Evolutionary conservation across 1,140 invertebrate species (phyloP), one percentile per base, ranked within the genome.

Genomic region (Philopotamus ludificatus): DNA sequence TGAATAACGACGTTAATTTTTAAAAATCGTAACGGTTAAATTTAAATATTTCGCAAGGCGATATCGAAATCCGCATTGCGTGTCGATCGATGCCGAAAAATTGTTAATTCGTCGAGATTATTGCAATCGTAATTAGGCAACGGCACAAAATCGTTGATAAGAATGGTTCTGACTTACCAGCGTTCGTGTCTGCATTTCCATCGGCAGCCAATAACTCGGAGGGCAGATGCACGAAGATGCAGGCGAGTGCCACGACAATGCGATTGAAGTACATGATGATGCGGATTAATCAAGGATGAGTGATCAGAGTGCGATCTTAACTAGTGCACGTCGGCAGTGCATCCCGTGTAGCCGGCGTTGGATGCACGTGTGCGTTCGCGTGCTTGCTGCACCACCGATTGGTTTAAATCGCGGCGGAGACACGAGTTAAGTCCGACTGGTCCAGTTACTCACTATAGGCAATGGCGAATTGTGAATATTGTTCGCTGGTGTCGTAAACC

Each of bases 131-230:
- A 34, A 34, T 34, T 34, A 34, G 4, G 4, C 4, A 34, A 7
- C 28, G 28, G 28, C 28, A 7, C 12, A 34, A 34, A 34, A 7
- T 34, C 28, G 28, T 34, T 34, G 12, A 34, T 34, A 34, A 34
- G 12, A 34, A 34, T 34, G 28, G 12, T 4, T 4, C 28, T 34
- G 28, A 34, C 49, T 3, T 61, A 66, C 65, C 65, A 15, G 49
- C 20, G 21, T 66, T 66, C 1, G 39, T 39, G 20, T 54, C 49
- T 23, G n/a, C n/a, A n/a, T 45, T 54, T 42, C 57, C 65, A n/a
- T 45, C 58, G 15, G 41, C 47, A 18, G 65, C 26, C 22, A 47
- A 47, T 39, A 61, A 41, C 53, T 66, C 54, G 12, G 65, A 50
- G 57, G 57, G 57, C 58, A 66, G 28, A 22, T 42, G 57, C 9